These are phyloP conservation scores for Otolemur crassicaudatus DNA, from an alignment of 2,797 vertebrate genomes.

Conservation along the genomic window DNA sequence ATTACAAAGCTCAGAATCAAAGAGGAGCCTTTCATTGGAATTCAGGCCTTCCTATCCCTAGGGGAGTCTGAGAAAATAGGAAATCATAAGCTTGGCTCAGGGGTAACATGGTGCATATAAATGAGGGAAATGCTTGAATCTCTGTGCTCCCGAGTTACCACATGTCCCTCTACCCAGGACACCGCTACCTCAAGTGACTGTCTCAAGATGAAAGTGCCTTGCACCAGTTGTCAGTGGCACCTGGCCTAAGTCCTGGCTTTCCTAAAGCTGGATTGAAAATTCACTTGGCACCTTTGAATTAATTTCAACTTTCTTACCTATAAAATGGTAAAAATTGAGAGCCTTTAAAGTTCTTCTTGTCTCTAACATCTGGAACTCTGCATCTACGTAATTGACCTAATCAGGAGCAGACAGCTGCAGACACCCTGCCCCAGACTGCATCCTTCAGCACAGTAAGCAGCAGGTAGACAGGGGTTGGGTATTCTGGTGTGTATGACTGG, in stretches of 20 bases:
- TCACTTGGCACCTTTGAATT: not conserved
- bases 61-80: conserved; percentile 26
- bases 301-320: not conserved
- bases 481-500: not conserved
- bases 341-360: not conserved
- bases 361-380: not conserved
- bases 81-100: not conserved
- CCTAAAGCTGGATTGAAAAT: not conserved
- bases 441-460: not conserved
- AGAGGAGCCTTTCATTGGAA: not conserved
- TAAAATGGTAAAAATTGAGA: not conserved
- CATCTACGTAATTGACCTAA: not conserved
- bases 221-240: not conserved
- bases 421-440: not conserved
- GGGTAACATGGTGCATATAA: not conserved
- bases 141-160: not conserved
- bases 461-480: not conserved
- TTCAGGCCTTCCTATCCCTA: not conserved
- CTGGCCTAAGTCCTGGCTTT: not conserved
- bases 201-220: not conserved
- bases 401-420: not conserved
- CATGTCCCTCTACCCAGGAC: not conserved
- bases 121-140: not conserved
- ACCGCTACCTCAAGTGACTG: not conserved
- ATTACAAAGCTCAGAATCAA: not conserved